A percentile compares a stretch with the other conserved stretches of the same genome.
Evolutionary conservation across 2,888 invertebrate species (phyloP).

Genomic region (Cenopis cana): DNA sequence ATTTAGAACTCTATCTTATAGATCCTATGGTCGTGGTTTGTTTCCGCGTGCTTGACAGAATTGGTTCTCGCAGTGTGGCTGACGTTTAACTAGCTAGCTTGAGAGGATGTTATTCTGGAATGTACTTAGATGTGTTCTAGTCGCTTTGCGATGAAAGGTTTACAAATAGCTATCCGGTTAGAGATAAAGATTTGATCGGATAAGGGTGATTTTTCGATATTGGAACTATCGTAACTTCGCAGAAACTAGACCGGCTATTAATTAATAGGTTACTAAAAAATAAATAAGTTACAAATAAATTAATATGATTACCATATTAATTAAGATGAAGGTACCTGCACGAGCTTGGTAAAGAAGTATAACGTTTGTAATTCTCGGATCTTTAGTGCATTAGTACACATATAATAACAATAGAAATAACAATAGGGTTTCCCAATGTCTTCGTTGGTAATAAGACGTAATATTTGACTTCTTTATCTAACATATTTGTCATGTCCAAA

Average conservation of each 20-base stretch:
- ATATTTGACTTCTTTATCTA: background rate
- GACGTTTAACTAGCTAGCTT: background rate
- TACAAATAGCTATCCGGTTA: conserved; percentile 1
- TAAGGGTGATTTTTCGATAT: background rate
- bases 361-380: too few relatives aligned
- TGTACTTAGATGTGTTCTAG: background rate
- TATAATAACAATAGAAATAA: too few relatives aligned
- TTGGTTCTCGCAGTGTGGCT: background rate
- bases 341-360: too few relatives aligned
- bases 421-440: too few relatives aligned
- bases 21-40: background rate
- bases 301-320: too few relatives aligned
- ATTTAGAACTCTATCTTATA: background rate
- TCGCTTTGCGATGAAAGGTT: conserved; percentile 2
- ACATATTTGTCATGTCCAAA: background rate
- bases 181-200: background rate
- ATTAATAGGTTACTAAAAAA: too few relatives aligned
- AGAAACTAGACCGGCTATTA: background rate
- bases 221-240: background rate
- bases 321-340: too few relatives aligned
- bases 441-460: background rate
- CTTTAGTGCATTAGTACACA: too few relatives aligned
- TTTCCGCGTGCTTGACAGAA: background rate
- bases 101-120: conserved; percentile 2
- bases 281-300: too few relatives aligned